Conservation (phyloP, 2,888 invertebrate genomes). For the Torymus aiolomorphi region DNA sequence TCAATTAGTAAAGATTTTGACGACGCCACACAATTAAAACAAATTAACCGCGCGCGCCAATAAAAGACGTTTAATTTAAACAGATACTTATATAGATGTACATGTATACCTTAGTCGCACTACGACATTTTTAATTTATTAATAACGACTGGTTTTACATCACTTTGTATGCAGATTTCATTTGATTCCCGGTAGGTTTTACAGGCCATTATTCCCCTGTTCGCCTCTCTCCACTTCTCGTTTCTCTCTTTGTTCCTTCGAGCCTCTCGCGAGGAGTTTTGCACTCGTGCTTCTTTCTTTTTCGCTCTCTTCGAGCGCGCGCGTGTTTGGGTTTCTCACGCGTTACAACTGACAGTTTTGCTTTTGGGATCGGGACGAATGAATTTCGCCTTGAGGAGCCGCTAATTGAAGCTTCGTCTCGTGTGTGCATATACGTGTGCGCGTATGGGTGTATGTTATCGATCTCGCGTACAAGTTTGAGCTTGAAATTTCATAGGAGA, state of each 20-base stretch:
- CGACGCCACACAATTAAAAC: no score
- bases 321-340: slow-evolving; percentile 44
- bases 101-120: no score
- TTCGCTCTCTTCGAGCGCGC: background rate
- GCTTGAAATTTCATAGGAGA: no score
- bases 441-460: no score
- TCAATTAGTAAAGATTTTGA: no score
- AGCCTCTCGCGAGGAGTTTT: background rate
- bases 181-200: slow-evolving; percentile 10
- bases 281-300: background rate
- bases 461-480: no score
- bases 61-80: no score
- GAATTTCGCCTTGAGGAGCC: slow-evolving; percentile 24
- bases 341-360: slow-evolving; percentile 40
- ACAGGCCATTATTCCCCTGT: slow-evolving; percentile 25
- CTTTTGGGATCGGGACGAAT: slow-evolving; percentile 30
- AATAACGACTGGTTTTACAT: background rate
- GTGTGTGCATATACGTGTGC: background rate
- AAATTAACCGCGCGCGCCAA: no score
- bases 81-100: no score
- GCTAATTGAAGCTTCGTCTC: slow-evolving; percentile 28
- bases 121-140: no score
- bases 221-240: background rate
- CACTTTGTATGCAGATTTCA: slow-evolving; percentile 16
- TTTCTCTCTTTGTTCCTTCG: slow-evolving; percentile 26